These are phyloP conservation scores for Melitaea athalia DNA, from an alignment of 2,888 invertebrate genomes.

Conservation along the genomic window DNA sequence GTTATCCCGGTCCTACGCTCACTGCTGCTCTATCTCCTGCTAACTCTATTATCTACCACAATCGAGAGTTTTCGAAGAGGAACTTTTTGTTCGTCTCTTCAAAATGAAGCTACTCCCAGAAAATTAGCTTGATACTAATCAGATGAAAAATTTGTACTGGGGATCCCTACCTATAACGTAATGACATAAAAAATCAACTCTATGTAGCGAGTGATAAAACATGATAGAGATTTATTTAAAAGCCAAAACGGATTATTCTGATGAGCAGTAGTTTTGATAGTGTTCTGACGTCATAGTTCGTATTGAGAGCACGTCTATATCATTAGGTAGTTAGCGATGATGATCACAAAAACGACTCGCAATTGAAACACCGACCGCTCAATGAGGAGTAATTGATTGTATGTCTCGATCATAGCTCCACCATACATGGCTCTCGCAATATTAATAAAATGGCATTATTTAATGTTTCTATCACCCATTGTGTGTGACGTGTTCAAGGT, in stretches of 20 bases:
- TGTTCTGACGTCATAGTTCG: constrained; percentile 31
- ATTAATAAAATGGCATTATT: constrained; percentile 33
- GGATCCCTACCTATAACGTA: too few relatives aligned
- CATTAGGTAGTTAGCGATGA: constrained; percentile 51
- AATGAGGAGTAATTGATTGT: constrained; percentile 76
- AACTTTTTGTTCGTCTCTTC: too few relatives aligned
- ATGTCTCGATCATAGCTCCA: constrained; percentile 58
- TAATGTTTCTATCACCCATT: constrained; percentile 38
- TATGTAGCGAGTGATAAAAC: not conserved
- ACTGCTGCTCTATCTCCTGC: too few relatives aligned
- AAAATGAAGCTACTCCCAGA: too few relatives aligned
- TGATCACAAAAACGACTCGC: constrained; percentile 62
- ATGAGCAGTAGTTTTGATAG: constrained; percentile 1
- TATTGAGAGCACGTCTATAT: constrained; percentile 40
- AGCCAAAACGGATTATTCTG: not conserved
- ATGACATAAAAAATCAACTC: too few relatives aligned
- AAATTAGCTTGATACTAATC: too few relatives aligned
- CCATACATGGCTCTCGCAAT: constrained; percentile 46
- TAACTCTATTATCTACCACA: too few relatives aligned
- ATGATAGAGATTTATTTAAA: not conserved
- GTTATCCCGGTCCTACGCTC: too few relatives aligned
- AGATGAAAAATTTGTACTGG: too few relatives aligned
- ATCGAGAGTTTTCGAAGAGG: too few relatives aligned
- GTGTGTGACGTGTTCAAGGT: constrained; percentile 31
- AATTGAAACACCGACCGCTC: constrained; percentile 72